A percentile compares a stretch with the other conserved stretches of the same genome.
Conservation (phyloP, 2,797 vertebrate genomes). For the Buceros bicornis region DNA sequence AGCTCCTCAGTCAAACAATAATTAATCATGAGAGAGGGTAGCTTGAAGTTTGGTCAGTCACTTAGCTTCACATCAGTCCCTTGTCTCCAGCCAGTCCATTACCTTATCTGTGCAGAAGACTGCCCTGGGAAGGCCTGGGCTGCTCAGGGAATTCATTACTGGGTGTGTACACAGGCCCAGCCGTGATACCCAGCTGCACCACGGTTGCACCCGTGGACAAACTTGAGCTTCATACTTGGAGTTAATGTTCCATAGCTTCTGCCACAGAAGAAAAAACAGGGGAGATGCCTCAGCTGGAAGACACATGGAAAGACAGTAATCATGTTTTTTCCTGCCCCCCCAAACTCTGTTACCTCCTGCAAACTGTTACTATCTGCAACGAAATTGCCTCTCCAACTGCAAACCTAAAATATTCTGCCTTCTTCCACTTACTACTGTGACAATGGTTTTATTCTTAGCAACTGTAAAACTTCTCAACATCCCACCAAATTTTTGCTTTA, state of each 20-base stretch:
- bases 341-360: not conserved
- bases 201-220: accelerated
- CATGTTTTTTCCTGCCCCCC: not conserved
- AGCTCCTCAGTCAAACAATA: not conserved
- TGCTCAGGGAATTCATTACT: not conserved
- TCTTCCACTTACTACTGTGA: not conserved
- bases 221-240: not conserved
- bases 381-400: not conserved
- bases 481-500: not conserved
- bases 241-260: not conserved
- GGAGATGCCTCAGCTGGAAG: not conserved
- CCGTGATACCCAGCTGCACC: not conserved
- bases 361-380: not conserved
- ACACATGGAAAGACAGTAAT: not conserved
- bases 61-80: not conserved
- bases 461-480: not conserved
- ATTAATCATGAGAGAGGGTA: not conserved
- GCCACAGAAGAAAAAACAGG: not conserved
- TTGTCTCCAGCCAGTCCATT: not conserved
- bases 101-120: not conserved
- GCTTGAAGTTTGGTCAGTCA: not conserved
- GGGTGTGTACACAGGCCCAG: not conserved
- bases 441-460: not conserved
- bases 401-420: not conserved
- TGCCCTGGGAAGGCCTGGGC: not conserved